Evolutionary conservation across 2,888 invertebrate species (phyloP).

Genomic region (Amblyjoppa fuscipennis): DNA sequence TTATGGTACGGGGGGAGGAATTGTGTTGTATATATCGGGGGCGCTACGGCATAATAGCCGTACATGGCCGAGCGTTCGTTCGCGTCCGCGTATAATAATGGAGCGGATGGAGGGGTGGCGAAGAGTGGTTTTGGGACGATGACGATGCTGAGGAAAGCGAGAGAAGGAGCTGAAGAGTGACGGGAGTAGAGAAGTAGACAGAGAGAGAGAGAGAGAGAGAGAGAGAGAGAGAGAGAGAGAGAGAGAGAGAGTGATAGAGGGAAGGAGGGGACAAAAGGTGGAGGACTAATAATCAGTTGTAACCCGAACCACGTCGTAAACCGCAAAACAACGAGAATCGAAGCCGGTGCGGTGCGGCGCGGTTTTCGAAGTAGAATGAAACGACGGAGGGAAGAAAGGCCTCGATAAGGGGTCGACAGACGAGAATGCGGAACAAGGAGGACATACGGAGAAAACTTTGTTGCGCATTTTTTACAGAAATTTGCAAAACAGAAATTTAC

Average conservation of each 20-base stretch:
- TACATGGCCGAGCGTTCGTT: constrained; percentile 73
- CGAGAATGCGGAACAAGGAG: constrained; percentile 58
- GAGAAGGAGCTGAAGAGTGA: neutral
- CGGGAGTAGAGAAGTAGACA: constrained; percentile 54
- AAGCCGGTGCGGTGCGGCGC: constrained; percentile 62
- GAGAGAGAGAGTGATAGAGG: neutral
- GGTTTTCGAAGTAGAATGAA: constrained; percentile 40
- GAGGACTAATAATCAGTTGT: constrained; percentile 84
- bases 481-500: too few relatives aligned
- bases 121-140: constrained; percentile 54
- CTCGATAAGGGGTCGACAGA: constrained; percentile 8
- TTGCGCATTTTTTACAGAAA: too few relatives aligned
- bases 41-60: constrained; percentile 76
- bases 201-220: neutral
- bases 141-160: constrained; percentile 55
- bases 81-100: constrained; percentile 77
- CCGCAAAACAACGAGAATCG: constrained; percentile 83
- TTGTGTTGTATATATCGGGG: constrained; percentile 72
- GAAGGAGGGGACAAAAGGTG: constrained; percentile 46
- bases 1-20: constrained; percentile 75
- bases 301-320: constrained; percentile 84
- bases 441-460: constrained; percentile 43
- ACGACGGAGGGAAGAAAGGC: constrained; percentile 51
- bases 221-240: constrained; percentile 8
- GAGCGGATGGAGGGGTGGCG: constrained; percentile 65